phyloP scores from a whole-genome alignment of 2,797 vertebrate species.

The Microctenopoma steveboyesi region DNA sequence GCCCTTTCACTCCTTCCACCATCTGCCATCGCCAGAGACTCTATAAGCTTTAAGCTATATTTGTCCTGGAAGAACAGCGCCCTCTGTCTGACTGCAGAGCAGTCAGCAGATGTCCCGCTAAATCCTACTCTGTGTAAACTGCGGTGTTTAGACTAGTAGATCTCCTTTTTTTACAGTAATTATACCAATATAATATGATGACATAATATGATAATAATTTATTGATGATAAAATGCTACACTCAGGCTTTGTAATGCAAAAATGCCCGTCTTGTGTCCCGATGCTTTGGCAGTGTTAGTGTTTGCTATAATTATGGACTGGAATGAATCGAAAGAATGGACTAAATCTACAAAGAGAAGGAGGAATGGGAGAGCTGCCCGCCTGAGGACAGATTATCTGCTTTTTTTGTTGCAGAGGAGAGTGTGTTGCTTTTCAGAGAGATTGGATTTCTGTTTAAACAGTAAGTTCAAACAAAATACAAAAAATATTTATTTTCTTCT shows the following conservation, averaged over 20 bases:
- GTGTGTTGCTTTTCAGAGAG: slow-evolving; percentile 46
- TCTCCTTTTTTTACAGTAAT: slow-evolving; percentile 41
- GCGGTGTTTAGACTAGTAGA: slow-evolving; percentile 16
- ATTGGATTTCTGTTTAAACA: slow-evolving; percentile 59
- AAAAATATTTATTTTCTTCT: slow-evolving; percentile 6
- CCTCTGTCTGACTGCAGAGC: slow-evolving; percentile 45
- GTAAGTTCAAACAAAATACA: slow-evolving; percentile 30
- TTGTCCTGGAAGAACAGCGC: slow-evolving; percentile 38
- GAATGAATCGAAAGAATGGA: slow-evolving; percentile 68
- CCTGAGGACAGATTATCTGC: slow-evolving; percentile 71
- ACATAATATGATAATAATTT: slow-evolving; percentile 56
- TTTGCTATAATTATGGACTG: slow-evolving; percentile 71
- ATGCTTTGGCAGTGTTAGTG: slow-evolving; percentile 57
- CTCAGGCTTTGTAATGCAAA: slow-evolving; percentile 55
- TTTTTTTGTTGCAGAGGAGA: slow-evolving; percentile 62
- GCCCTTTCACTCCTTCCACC: slow-evolving; percentile 58
- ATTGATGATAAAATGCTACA: slow-evolving; percentile 51
- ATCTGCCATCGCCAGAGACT: slow-evolving; percentile 54
- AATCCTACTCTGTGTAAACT: slow-evolving; percentile 16
- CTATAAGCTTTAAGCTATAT: slow-evolving; percentile 16
- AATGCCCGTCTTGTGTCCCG: slow-evolving; percentile 48
- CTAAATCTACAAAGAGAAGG: slow-evolving; percentile 61
- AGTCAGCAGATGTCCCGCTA: slow-evolving; percentile 23
- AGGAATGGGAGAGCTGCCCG: slow-evolving; percentile 57
- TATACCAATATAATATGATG: slow-evolving; percentile 48